Percentiles rank a stretch among this genome's conserved stretches.
phyloP scores from a whole-genome alignment of 2,113 vertebrate genomes.

The Pitta sordida region DNA sequence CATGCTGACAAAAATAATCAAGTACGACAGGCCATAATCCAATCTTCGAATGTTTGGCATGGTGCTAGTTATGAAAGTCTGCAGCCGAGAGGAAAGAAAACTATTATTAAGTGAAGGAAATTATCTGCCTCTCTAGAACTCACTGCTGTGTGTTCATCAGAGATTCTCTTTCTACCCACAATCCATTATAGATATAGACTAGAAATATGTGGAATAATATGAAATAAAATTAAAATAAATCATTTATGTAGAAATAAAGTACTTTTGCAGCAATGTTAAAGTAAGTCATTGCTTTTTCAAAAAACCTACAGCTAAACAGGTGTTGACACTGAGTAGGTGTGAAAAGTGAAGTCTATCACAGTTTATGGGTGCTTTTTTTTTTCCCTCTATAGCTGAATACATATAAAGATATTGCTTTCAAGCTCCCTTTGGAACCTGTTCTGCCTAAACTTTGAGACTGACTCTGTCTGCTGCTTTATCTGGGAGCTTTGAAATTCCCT shows the following conservation, averaged over 20 bases:
- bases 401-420: background rate
- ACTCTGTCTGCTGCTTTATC: background rate
- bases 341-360: background rate
- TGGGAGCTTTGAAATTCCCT: background rate
- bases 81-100: constrained; percentile 79
- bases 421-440: background rate
- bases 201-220: constrained; percentile 18
- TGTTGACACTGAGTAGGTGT: constrained; percentile 30
- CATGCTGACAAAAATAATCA: constrained; percentile 86
- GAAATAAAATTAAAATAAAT: constrained; percentile 52
- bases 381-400: background rate
- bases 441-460: background rate
- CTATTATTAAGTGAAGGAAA: constrained; percentile 79
- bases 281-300: background rate
- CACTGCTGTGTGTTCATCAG: constrained; percentile 43
- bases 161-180: constrained; percentile 30
- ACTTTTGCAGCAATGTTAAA: background rate
- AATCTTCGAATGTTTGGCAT: constrained; percentile 78
- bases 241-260: background rate
- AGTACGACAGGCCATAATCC: constrained; percentile 82
- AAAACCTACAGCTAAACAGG: constrained; percentile 10
- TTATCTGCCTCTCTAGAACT: constrained; percentile 72
- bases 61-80: constrained; percentile 76
- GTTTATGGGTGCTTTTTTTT: background rate
- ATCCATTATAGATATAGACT: background rate